Evolutionary conservation across 2,888 invertebrate genomes (phyloP).

Genomic region (Orthonevra nobilis): DNA sequence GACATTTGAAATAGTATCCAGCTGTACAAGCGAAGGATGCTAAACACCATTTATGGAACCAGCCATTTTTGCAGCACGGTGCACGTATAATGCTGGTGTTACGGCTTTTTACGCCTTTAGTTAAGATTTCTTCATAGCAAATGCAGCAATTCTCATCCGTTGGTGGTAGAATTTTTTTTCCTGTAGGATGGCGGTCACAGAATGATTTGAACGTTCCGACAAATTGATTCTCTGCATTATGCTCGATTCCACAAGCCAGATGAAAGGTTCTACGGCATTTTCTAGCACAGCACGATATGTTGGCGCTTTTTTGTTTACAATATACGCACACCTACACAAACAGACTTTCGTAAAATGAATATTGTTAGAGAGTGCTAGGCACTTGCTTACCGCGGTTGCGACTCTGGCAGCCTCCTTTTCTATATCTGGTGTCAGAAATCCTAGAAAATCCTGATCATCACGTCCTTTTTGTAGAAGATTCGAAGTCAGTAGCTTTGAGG

Average conservation of each 20-base stretch:
- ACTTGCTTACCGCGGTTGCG: constrained; percentile 82
- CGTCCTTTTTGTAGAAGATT: constrained; percentile 85
- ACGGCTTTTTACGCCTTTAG: constrained; percentile 77
- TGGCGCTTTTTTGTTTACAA: constrained; percentile 85
- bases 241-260: constrained; percentile 86
- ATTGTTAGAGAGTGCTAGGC: not conserved
- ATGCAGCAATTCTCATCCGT: constrained; percentile 82
- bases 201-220: constrained; percentile 82
- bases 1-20: constrained; percentile 92
- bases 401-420: constrained; percentile 84
- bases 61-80: constrained; percentile 88
- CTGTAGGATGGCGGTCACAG: constrained; percentile 72
- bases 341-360: constrained; percentile 15
- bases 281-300: constrained; percentile 85
- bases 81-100: constrained; percentile 83
- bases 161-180: constrained; percentile 24
- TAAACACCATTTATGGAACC: constrained; percentile 88
- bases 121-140: constrained; percentile 83
- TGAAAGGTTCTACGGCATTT: constrained; percentile 87
- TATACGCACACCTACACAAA: constrained; percentile 84
- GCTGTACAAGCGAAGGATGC: constrained; percentile 87
- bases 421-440: constrained; percentile 87
- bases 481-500: constrained; percentile 85
- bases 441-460: constrained; percentile 86
- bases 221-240: constrained; percentile 85